Evolutionary conservation across 1,140 invertebrate genomes (phyloP).

Genomic region (Hesperophylax magnus): DNA sequence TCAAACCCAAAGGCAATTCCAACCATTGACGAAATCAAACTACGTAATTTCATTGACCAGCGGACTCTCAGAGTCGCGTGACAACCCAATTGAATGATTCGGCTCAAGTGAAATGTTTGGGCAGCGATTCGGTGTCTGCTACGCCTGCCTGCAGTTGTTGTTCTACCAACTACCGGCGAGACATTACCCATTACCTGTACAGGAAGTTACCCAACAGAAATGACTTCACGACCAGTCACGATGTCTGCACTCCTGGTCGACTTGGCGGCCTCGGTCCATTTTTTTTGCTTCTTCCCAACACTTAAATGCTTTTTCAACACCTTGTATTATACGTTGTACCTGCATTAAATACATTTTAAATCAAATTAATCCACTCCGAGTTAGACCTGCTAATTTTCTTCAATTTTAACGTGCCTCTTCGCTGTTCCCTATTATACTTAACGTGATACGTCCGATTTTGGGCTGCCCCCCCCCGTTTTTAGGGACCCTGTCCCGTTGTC

Average conservation of each 20-base stretch:
- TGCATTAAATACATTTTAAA: too few species aligned
- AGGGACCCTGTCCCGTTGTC: too few species aligned
- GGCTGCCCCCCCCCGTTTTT: too few species aligned
- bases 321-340: too few species aligned
- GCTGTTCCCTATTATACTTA: too few species aligned
- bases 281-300: neutral
- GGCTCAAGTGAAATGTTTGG: neutral
- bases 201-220: conserved; percentile 3
- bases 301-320: neutral
- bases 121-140: neutral
- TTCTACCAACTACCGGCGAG: neutral
- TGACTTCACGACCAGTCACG: neutral
- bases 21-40: too few species aligned
- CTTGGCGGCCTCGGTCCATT: conserved; percentile 1
- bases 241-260: neutral
- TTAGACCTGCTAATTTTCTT: too few species aligned
- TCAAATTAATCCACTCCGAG: too few species aligned
- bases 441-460: too few species aligned
- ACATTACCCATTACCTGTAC: neutral
- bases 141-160: neutral
- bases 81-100: neutral
- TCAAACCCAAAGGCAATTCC: too few species aligned
- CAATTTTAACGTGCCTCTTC: too few species aligned
- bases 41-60: neutral
- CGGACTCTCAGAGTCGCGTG: neutral